Percentiles rank a stretch among this genome's conserved stretches.
Conservation (phyloP, 2,113 vertebrate species). For the Mormyrus lacerda region DNA sequence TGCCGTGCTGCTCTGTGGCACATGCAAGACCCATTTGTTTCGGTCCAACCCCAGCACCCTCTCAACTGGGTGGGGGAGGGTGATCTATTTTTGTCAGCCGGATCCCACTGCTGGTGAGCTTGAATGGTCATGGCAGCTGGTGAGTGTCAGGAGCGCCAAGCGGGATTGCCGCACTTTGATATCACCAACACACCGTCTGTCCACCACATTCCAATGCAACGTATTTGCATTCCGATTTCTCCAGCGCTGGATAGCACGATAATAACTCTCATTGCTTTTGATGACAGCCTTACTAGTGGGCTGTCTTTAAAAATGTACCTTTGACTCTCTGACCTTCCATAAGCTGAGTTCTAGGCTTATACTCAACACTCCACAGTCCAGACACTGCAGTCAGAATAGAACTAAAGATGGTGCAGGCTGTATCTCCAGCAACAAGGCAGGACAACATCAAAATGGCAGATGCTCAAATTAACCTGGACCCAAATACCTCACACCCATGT, state of each 20-base stretch:
- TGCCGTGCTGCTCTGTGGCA: background rate
- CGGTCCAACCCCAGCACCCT: background rate
- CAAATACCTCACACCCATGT: background rate
- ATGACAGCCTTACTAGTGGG: background rate
- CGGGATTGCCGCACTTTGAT: background rate
- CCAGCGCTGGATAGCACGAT: background rate
- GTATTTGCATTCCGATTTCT: background rate
- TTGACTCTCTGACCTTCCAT: background rate
- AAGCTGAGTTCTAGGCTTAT: background rate
- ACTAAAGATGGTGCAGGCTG: background rate
- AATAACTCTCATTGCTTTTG: background rate
- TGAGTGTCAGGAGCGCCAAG: background rate
- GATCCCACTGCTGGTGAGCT: background rate
- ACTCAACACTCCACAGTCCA: background rate
- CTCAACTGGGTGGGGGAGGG: background rate
- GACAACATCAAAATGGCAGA: slow-evolving; percentile 6
- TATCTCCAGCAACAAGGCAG: background rate
- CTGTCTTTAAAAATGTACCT: background rate
- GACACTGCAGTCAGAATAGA: background rate
- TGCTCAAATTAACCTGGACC: slow-evolving; percentile 22
- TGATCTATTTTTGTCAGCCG: slow-evolving; percentile 15
- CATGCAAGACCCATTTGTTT: slow-evolving; percentile 21
- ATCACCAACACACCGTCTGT: background rate
- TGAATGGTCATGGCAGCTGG: slow-evolving; percentile 14
- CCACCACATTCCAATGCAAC: background rate